These are phyloP conservation scores for Agapornis canus DNA, from an alignment of 2,797 vertebrate species.

Conservation along the genomic window DNA sequence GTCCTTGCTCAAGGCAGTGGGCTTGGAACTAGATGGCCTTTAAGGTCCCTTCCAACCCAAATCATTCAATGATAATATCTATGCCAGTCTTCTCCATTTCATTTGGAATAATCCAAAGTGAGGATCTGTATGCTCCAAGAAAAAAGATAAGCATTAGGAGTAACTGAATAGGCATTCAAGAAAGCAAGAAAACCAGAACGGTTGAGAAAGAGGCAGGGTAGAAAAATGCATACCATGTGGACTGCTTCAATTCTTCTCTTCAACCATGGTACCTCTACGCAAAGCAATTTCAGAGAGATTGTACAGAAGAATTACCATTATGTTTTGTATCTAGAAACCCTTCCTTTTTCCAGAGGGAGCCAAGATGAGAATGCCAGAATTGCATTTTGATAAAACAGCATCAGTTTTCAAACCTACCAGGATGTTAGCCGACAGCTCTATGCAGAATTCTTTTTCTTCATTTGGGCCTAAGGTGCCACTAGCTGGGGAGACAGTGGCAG, in stretches of 20 bases:
- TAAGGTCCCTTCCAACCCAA: not conserved
- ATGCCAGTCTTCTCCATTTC: not conserved
- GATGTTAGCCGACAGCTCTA: constrained; percentile 78
- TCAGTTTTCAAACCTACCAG: constrained; percentile 72
- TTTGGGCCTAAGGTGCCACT: constrained; percentile 83
- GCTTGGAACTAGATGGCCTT: not conserved
- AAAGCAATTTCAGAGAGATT: not conserved
- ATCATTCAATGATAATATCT: not conserved
- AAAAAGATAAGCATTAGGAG: not conserved
- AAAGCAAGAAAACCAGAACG: not conserved
- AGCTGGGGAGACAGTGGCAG: constrained; percentile 73
- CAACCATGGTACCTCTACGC: not conserved
- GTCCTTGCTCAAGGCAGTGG: not conserved
- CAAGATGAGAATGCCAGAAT: not conserved
- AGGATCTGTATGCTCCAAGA: not conserved
- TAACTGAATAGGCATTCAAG: not conserved
- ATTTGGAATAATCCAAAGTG: not conserved
- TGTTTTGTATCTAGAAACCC: not conserved
- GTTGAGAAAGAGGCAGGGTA: not conserved
- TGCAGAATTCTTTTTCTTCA: constrained; percentile 77
- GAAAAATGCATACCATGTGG: not conserved
- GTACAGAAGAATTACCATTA: not conserved
- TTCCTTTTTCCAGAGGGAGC: not conserved
- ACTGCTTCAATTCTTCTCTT: not conserved
- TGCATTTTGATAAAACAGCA: not conserved